Evolutionary conservation across 2,113 vertebrate species (phyloP).

Genomic region (Melospiza georgiana): DNA sequence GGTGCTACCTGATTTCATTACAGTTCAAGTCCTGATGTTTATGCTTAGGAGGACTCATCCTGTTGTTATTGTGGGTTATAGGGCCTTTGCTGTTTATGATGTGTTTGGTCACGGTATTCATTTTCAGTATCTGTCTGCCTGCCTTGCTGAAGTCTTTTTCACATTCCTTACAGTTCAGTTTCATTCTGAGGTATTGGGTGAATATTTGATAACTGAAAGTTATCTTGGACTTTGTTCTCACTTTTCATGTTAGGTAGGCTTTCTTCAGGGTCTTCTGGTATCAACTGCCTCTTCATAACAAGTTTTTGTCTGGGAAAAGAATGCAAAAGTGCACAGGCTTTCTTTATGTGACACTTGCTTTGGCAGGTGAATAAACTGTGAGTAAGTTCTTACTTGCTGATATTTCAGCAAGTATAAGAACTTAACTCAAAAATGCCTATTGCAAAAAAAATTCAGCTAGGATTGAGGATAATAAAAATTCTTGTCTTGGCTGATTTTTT

Average conservation of each 20-base stretch:
- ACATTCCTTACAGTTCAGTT: background rate
- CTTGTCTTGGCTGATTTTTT: background rate
- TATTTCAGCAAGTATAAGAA: background rate
- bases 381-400: background rate
- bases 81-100: background rate
- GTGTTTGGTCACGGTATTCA: background rate
- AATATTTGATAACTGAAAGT: background rate
- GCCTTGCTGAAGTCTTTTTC: background rate
- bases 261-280: background rate
- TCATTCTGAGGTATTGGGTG: background rate
- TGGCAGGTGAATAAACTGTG: background rate
- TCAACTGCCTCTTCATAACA: background rate
- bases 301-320: background rate
- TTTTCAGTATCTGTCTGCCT: background rate
- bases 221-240: background rate
- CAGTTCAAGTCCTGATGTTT: background rate
- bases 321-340: fast-evolving
- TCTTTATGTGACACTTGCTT: background rate
- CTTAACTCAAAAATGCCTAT: no score
- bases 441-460: background rate
- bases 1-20: background rate
- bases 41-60: background rate
- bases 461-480: background rate
- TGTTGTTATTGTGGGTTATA: background rate
- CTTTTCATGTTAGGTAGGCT: background rate